Evolutionary conservation across 2,113 vertebrate species (phyloP), one percentile per base, ranked within the genome.

Genomic region (Pungitius pungitius): DNA sequence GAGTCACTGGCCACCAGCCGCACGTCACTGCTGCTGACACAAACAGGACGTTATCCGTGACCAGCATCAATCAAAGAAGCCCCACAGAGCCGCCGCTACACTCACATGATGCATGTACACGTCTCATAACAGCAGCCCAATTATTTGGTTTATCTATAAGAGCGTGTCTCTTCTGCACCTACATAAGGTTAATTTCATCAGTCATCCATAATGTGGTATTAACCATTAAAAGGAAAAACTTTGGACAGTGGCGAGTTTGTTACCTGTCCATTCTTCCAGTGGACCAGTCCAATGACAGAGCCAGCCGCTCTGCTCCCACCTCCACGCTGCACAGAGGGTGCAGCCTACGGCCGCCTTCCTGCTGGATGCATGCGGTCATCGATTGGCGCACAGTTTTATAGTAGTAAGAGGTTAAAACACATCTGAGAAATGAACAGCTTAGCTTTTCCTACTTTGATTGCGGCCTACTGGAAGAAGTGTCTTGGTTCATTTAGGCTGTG

Each of bases 211-310:
- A 5, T 35, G 33, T 67, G 2, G 39, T 2, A 18, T 26, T 17
- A 24, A 59, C 33, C 6, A 13, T 30, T 37, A 18, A 17, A 45
- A 39, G 55, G 27, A 43, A 15, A 64, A 26, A 56, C 26, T 72
- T 12, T 47, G 37, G 18, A 30, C 37, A 8, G 27, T 17, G 40
- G 6, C 0, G 10, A 45, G 17, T 57, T 1, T 3, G 88, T 91
- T 84, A 98, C 98, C 96, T 93, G 33, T 93, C 92, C 49, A 91
- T 83, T 73, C 93, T 93, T 40, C 96, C 94, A 0, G 95, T 95
- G 65, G 97, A 99, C 98, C 97, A 99, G 81, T 99, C 97, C 49
- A 99, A 87, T 0, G 98, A 99, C 90, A 99, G 82, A 51, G 94
- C 95, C 83, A 99, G 91, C 0, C 94, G 73, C 42, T 95, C 93